Conservation (phyloP, 2,888 invertebrate species). For the Platycnemis pennipes region DNA sequence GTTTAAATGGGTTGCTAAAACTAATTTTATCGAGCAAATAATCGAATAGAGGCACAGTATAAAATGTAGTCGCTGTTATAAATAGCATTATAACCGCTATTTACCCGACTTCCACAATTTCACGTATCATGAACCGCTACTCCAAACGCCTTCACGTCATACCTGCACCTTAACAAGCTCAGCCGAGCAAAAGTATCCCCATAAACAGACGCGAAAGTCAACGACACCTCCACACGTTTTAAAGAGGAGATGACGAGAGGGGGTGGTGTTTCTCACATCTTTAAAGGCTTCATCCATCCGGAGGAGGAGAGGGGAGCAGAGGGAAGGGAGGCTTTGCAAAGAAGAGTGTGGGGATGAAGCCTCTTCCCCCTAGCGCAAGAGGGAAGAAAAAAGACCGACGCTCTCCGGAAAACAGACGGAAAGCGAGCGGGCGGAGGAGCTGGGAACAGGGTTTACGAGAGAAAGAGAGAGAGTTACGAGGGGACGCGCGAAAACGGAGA, state of each 20-base stretch:
- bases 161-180: neutral
- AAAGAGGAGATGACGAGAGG: conserved; percentile 46
- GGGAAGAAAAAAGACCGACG: neutral
- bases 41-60: too few species aligned
- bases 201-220: conserved; percentile 45
- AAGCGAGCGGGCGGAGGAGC: neutral
- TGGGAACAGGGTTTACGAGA: neutral
- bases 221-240: conserved; percentile 52
- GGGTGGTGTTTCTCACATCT: neutral
- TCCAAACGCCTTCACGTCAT: neutral
- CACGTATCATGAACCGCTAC: too few species aligned
- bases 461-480: neutral
- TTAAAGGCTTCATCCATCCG: conserved; percentile 16
- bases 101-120: too few species aligned
- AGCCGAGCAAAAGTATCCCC: neutral
- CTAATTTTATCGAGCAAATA: too few species aligned
- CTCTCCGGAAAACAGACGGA: neutral
- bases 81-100: too few species aligned
- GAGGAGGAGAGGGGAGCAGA: neutral
- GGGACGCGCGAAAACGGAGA: neutral
- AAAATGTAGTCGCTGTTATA: too few species aligned
- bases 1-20: too few species aligned
- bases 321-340: neutral
- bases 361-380: neutral
- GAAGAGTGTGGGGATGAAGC: neutral